phyloP scores from a whole-genome alignment of 2,888 invertebrate genomes.

The Campopleginae sp. region DNA sequence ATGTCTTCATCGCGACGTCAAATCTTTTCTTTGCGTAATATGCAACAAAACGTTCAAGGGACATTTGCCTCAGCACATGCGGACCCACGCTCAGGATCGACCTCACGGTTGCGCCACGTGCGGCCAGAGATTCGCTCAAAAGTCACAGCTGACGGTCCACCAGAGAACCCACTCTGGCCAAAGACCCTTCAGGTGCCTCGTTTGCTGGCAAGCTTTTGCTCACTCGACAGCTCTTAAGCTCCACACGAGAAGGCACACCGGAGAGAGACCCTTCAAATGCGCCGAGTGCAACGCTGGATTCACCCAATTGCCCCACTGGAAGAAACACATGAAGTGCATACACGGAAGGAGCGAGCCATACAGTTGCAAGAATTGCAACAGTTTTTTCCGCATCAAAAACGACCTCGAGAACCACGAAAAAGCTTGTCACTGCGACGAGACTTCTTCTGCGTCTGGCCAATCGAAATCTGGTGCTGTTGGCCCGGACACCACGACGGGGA shows the following conservation, averaged over 20 bases:
- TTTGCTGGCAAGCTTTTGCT: constrained; percentile 92
- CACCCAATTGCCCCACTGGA: constrained; percentile 93
- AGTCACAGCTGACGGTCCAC: constrained; percentile 93
- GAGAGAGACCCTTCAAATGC: constrained; percentile 93
- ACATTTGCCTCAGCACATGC: constrained; percentile 92
- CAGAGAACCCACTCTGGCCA: constrained; percentile 94
- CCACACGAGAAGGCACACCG: constrained; percentile 93
- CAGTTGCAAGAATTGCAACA: constrained; percentile 89
- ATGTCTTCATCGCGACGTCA: constrained; percentile 90
- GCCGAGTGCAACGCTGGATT: constrained; percentile 88
- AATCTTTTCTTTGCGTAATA: constrained; percentile 91
- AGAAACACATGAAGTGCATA: constrained; percentile 94
- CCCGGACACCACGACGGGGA: not conserved
- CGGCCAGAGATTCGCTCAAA: constrained; percentile 92
- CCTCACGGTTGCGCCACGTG: constrained; percentile 92
- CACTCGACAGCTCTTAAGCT: constrained; percentile 94
- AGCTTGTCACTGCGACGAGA: constrained; percentile 70
- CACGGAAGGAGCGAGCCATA: constrained; percentile 92
- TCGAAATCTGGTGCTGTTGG: not conserved
- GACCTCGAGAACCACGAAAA: constrained; percentile 89
- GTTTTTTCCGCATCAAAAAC: constrained; percentile 91
- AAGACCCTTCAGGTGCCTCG: constrained; percentile 92
- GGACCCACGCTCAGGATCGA: constrained; percentile 91
- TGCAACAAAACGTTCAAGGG: constrained; percentile 93
- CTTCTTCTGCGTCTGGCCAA: constrained; percentile 60